Percentiles rank a stretch among this genome's conserved stretches.
phyloP scores from a whole-genome alignment of 2,888 invertebrate species.

The Rhingia rostrata region DNA sequence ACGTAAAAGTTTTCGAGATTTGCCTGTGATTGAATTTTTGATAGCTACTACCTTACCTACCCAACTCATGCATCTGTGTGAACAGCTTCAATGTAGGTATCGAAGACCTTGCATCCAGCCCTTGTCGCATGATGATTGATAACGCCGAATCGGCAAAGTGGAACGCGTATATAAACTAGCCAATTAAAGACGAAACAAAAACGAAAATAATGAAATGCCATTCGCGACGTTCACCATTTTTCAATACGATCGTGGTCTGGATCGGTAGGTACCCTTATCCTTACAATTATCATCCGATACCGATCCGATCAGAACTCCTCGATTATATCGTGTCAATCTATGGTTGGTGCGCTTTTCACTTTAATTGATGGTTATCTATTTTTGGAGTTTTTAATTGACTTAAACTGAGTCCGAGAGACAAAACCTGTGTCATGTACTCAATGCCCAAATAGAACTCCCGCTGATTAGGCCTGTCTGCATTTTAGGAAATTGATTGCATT shows the following conservation, averaged over 20 bases:
- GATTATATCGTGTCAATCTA: slow-evolving; percentile 46
- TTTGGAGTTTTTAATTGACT: slow-evolving; percentile 76
- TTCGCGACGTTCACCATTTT: slow-evolving; percentile 31
- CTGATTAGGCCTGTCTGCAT: slow-evolving; percentile 52
- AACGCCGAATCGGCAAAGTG: slow-evolving; percentile 30
- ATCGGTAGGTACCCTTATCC: not conserved
- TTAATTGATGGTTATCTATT: slow-evolving; percentile 76
- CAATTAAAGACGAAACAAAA: slow-evolving; percentile 52
- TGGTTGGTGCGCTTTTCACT: slow-evolving; percentile 63
- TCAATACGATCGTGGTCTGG: not conserved
- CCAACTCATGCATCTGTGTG: slow-evolving; percentile 41
- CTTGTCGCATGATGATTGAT: slow-evolving; percentile 54
- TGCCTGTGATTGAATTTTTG: slow-evolving; percentile 33
- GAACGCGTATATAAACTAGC: slow-evolving; percentile 61
- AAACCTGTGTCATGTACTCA: slow-evolving; percentile 42
- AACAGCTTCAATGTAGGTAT: slow-evolving; percentile 28
- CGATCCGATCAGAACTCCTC: slow-evolving; percentile 58
- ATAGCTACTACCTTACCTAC: not conserved
- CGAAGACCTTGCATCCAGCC: slow-evolving; percentile 61
- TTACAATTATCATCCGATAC: slow-evolving; percentile 19
- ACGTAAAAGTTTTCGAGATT: slow-evolving; percentile 48
- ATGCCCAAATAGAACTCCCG: slow-evolving; percentile 70
- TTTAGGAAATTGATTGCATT: slow-evolving; percentile 61
- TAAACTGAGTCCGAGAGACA: slow-evolving; percentile 69
- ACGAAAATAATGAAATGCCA: slow-evolving; percentile 18